Percentiles rank a stretch among this genome's conserved stretches.
These are phyloP conservation scores for Erithacus rubecula DNA, from an alignment of 2,797 vertebrate species.

Conservation along the genomic window DNA sequence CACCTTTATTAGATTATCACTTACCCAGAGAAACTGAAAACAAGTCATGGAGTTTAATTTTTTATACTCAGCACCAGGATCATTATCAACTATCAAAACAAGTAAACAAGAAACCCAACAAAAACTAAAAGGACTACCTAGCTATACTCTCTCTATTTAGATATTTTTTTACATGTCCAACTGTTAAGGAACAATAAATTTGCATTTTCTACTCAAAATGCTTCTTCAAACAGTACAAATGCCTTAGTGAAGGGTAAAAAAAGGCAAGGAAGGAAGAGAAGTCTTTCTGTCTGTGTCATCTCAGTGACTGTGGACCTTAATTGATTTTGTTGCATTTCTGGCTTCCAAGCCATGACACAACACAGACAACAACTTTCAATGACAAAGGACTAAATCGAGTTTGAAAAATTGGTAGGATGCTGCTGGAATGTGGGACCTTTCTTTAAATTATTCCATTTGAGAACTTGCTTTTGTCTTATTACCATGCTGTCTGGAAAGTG, in stretches of 20 bases:
- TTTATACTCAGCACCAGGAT: background rate
- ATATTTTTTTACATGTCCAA: background rate
- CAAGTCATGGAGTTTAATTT: background rate
- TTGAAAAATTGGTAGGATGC: background rate
- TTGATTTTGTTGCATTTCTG: background rate
- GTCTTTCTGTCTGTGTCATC: background rate
- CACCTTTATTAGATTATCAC: background rate
- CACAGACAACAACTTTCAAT: background rate
- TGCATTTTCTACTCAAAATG: background rate
- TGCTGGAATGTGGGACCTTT: background rate
- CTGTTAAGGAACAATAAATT: background rate
- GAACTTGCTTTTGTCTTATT: background rate
- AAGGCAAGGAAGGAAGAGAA: background rate
- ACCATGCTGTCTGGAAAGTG: background rate
- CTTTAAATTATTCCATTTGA: background rate
- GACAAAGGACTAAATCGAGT: conserved; percentile 32
- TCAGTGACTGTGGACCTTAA: background rate
- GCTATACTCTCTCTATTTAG: background rate
- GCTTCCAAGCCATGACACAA: background rate
- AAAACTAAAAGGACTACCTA: background rate
- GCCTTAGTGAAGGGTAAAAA: background rate
- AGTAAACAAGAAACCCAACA: background rate
- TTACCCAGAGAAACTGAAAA: background rate
- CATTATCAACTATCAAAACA: background rate
- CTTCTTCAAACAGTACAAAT: background rate